These are phyloP conservation scores for Ophion obscuratus DNA, from an alignment of 2,888 invertebrate species.

Conservation along the genomic window DNA sequence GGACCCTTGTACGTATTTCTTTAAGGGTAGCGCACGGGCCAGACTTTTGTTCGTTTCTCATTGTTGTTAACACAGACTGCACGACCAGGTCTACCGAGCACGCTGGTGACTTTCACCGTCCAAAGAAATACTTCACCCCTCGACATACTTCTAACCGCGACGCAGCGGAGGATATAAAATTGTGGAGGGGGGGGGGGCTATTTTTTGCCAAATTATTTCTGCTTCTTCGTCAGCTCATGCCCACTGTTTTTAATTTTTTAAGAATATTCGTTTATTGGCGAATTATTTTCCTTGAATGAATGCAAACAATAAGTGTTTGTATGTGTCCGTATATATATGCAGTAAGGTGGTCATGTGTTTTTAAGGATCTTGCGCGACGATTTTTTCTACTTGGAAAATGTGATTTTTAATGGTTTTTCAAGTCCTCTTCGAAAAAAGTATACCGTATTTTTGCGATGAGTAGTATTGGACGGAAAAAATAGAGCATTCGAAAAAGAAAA, in stretches of 20 bases:
- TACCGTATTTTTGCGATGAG: no score
- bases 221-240: background rate
- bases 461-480: no score
- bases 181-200: background rate
- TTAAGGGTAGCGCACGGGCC: constrained; percentile 71
- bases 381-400: no score
- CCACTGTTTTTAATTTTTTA: no score
- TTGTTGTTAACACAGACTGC: constrained; percentile 65
- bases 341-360: no score
- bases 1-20: constrained; percentile 43
- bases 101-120: constrained; percentile 73
- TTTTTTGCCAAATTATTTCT: constrained; percentile 1
- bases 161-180: background rate
- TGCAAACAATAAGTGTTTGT: background rate
- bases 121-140: constrained; percentile 66
- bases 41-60: constrained; percentile 75
- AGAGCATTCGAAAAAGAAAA: no score
- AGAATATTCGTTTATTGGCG: no score
- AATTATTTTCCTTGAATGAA: background rate
- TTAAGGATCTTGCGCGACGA: no score
- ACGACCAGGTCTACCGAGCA: constrained; percentile 58
- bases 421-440: no score
- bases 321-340: no score
- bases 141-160: constrained; percentile 6
- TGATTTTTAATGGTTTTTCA: no score